Base-by-base conservation (phyloP, 2,113 vertebrate genomes). In the Galemys pyrenaicus region DNA sequence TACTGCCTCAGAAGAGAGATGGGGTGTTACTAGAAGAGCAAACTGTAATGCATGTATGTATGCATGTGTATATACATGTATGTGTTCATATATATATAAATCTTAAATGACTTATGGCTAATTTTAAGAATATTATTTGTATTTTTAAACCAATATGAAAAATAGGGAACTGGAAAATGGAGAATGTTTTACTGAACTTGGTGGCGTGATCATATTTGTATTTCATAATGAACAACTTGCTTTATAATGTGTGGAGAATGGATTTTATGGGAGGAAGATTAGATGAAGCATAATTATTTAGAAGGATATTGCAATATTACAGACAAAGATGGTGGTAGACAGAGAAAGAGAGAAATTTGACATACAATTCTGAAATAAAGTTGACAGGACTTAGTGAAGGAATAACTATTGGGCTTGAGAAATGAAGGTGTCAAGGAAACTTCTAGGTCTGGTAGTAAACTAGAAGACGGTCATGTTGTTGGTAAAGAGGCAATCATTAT, bases 211-310 rank as follows among this genome's bases (percentile, higher is more conserved):
- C 28, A 67, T 9, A 71, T 77, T 24, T 77, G 16, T 81, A 81
- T 86, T 93, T 92, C 62, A 89, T 79, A 91, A 46, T 86, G 19
- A 89, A 77, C 5, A 77, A 26, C 75, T 7, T 62, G 4, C 67
- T 80, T 46, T 65, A 51, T 65, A 19, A 35, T 90, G 32, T 89
- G 20, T 35, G 16, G 22, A 68, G 13, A 73, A 86, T 35, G 46
- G 30, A 93, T 77, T 80, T 64, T 11, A 77, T 54, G 16, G 20
- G 26, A 3, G 19, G 30, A 79, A 68, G 16, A 64, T 46, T 79
- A 87, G 12, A 35, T 68, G 20, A n/a, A 73, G 81, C 35, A 17
- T 71, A 32, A 44, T 39, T 54, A 62, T 67, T 83, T n/a, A 79
- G 20, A 54, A 86, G 10, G 20, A 32, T 56, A 49, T 9, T 67